Percentiles rank a stretch among this genome's conserved stretches.
Evolutionary conservation across 1,140 invertebrate genomes (phyloP).

Genomic region (Drosophila leontia): DNA sequence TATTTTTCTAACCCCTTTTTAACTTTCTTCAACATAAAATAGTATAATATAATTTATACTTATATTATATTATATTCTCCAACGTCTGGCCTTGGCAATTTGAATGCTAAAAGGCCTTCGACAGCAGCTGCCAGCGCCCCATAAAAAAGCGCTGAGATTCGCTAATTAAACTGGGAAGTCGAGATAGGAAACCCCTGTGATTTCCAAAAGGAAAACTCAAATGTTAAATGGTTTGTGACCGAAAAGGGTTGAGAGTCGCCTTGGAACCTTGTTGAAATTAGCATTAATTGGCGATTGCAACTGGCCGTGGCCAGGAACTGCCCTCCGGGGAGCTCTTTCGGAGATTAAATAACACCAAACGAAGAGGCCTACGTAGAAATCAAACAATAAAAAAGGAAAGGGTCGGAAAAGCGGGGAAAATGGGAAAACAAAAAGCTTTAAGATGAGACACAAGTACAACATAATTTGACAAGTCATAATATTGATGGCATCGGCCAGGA

Average conservation of each 20-base stretch:
- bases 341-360: slow-evolving; percentile 38
- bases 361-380: slow-evolving; percentile 5
- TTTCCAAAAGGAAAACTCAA: slow-evolving; percentile 40
- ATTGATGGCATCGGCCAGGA: slow-evolving; percentile 71
- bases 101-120: slow-evolving; percentile 8
- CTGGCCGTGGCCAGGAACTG: slow-evolving; percentile 39
- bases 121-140: slow-evolving; percentile 34
- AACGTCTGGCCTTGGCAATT: slow-evolving; percentile 5
- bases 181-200: neutral
- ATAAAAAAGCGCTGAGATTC: slow-evolving; percentile 63
- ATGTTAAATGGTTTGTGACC: slow-evolving; percentile 65
- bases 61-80: neutral
- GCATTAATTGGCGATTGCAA: slow-evolving; percentile 75
- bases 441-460: slow-evolving; percentile 65
- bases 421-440: slow-evolving; percentile 51
- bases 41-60: neutral
- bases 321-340: slow-evolving; percentile 57
- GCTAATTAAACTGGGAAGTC: slow-evolving; percentile 63
- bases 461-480: slow-evolving; percentile 83
- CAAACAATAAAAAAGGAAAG: neutral
- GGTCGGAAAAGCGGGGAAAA: slow-evolving; percentile 16
- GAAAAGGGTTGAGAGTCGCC: slow-evolving; percentile 47
- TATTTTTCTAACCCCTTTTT: too few relatives aligned
- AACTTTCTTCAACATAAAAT: neutral
- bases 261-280: slow-evolving; percentile 57